Evolutionary conservation across 2,113 vertebrate genomes (phyloP), one percentile per base, ranked within the genome.

Genomic region (Apodemus sylvaticus): DNA sequence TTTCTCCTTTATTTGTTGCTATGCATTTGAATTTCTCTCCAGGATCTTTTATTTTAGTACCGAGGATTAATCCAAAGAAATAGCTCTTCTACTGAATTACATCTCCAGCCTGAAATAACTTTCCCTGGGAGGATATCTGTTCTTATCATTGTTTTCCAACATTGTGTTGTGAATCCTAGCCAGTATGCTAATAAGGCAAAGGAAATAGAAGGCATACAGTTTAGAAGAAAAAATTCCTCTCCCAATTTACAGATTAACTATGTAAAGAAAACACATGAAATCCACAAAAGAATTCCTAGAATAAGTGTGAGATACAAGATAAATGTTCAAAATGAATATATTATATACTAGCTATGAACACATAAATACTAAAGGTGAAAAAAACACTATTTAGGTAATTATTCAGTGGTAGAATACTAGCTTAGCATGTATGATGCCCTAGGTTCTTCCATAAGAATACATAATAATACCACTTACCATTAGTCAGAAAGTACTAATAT

Each of bases 1-100:
- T 89, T 89, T 95, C n/a, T 31, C 36, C 29, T 92, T 78, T 45
- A 68, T 86, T 81, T 96, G 53, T 90, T 88, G 70, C 53, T 96
- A 53, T 31, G 89, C 91, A 19, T 86, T 78, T 94, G 90, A 79
- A 64, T 51, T 88, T 95, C 36, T 79, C 7, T 58, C 10, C 86
- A 53, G 81, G 8, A 36, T 96, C 34, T 85, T 86, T 86, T 97
- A 81, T 26, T 79, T 53, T 74, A 70, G 26, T 83, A 24, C 34
- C 39, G 3, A n/a, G 11, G 53, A 73, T 12, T 82, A 89, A 94
- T 70, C n/a, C 66, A 82, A 66, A 91, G 10, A 45, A 45, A 29
- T 45, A 45, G 34, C 36, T 68, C 76, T 90, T 31, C 26, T 36
- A 55, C n/a, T 87, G 64, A 88, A 20, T 71, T 71, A 48, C 22